Evolutionary conservation across 1,140 invertebrate genomes (phyloP).

Genomic region (Trachymyrmex septentrionalis): DNA sequence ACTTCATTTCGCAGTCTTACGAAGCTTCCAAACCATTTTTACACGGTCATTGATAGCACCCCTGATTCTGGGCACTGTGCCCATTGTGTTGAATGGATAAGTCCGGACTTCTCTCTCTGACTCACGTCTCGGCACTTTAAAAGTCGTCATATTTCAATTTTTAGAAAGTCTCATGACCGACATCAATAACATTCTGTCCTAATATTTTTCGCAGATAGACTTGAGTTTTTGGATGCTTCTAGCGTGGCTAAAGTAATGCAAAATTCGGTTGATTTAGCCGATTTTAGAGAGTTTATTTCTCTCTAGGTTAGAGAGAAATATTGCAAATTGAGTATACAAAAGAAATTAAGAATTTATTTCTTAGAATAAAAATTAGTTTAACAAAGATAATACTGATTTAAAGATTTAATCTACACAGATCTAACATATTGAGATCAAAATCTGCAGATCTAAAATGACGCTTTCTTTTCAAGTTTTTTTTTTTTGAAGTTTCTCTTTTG

Average conservation of each 20-base stretch:
- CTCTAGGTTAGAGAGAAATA: neutral
- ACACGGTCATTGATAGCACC: constrained; percentile 41
- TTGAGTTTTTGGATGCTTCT: neutral
- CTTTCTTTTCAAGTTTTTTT: neutral
- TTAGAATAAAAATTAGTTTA: neutral
- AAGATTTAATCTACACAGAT: neutral
- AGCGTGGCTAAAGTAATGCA: neutral
- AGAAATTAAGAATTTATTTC: neutral
- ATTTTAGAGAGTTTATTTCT: too few relatives aligned
- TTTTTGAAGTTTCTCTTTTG: neutral
- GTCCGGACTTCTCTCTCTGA: neutral
- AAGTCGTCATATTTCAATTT: constrained; percentile 61
- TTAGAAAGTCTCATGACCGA: constrained; percentile 36
- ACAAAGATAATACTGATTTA: neutral
- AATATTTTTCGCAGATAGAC: constrained; percentile 23
- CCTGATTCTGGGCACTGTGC: constrained; percentile 48
- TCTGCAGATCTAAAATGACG: neutral
- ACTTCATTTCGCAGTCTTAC: neutral
- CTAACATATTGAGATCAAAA: neutral
- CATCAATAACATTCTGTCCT: constrained; percentile 26
- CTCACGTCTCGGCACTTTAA: constrained; percentile 4
- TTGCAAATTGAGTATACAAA: neutral
- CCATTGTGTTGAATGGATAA: constrained; percentile 55
- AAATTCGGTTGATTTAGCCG: neutral
- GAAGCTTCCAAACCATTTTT: constrained; percentile 43